These are phyloP conservation scores for Automeris io DNA, from an alignment of 2,888 invertebrate species.

Conservation along the genomic window DNA sequence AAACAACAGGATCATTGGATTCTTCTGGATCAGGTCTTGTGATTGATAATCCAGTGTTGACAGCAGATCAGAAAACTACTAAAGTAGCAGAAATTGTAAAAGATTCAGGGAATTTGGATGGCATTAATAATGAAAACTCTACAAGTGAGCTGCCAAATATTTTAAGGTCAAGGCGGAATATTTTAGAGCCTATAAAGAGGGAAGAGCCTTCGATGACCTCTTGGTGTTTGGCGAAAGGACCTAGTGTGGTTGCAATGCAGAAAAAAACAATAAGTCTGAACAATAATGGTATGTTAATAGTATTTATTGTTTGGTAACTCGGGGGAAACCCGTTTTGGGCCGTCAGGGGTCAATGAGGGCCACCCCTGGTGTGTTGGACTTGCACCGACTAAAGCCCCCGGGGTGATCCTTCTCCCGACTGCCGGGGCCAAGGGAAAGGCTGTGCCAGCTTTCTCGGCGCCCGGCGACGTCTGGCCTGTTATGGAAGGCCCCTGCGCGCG, in stretches of 20 bases:
- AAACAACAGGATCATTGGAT: not conserved
- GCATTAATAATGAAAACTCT: not conserved
- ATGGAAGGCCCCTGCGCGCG: too few relatives aligned
- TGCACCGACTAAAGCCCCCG: too few relatives aligned
- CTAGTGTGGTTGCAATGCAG: constrained; percentile 56
- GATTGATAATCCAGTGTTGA: constrained; percentile 26
- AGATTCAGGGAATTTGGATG: not conserved
- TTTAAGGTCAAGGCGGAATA: constrained; percentile 51
- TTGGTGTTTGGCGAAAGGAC: constrained; percentile 69
- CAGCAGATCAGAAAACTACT: constrained; percentile 15
- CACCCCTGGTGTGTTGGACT: too few relatives aligned
- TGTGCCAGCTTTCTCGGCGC: too few relatives aligned
- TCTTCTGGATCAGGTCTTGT: not conserved
- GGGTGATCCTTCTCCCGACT: too few relatives aligned
- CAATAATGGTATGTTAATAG: constrained; percentile 21
- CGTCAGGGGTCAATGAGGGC: too few relatives aligned
- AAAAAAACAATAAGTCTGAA: constrained; percentile 33
- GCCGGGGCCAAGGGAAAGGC: too few relatives aligned
- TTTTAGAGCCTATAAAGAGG: constrained; percentile 61
- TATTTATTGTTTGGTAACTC: too few relatives aligned
- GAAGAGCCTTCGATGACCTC: constrained; percentile 46
- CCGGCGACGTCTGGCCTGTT: too few relatives aligned
- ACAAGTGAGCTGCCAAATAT: constrained; percentile 45
- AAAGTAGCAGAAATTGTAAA: constrained; percentile 12
- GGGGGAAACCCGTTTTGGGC: too few relatives aligned